Evolutionary conservation across 2,113 vertebrate genomes (phyloP), one percentile per base, ranked within the genome.

Genomic region (Otus sunia): DNA sequence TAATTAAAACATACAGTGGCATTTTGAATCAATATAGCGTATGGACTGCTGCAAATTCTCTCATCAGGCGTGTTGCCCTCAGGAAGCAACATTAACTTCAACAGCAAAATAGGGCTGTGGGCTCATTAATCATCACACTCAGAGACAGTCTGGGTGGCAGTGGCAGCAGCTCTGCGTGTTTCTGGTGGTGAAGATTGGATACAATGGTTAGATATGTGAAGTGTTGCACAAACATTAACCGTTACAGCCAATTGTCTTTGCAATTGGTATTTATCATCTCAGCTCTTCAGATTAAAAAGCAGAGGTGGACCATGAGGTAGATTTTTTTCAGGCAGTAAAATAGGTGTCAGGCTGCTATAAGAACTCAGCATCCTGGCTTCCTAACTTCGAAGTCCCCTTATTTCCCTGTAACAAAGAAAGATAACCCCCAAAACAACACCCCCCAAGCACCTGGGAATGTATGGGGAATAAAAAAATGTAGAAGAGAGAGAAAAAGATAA

Each of bases 71-170:
- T 86, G 81, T 96, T 96, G 93, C 94, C 96, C 94, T 97, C 93
- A 97, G 96, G 95, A 97, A 97, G 96, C 93, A 96, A 74, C 93
- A 96, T 97, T 97, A 96, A 97, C 94, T 97, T 96, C 95, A 94
- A 95, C 96, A 97, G 94, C 93, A 95, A 97, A 97, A 90, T 81
- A 85, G 74, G 93, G 89, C 95, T 97, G 94, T 77, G 91, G 94
- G 96, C 93, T 97, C 95, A 96, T 97, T 97, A 97, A 97, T 97
- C 95, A 97, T 95, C 95, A 80, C 1, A 2, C 92, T 95, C 59
- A 76, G 92, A 96, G 91, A 79, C 83, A 82, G 94, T 43, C 89
- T 91, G 92, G 93, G 84, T 90, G 93, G 83, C 92, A 84, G 95
- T 49, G 60, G 91, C 92, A 94, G 91, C 92, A 95, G 86, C 84